These are phyloP conservation scores for Lasioglossum leucozonium DNA, from an alignment of 2,888 invertebrate genomes.

Conservation along the genomic window DNA sequence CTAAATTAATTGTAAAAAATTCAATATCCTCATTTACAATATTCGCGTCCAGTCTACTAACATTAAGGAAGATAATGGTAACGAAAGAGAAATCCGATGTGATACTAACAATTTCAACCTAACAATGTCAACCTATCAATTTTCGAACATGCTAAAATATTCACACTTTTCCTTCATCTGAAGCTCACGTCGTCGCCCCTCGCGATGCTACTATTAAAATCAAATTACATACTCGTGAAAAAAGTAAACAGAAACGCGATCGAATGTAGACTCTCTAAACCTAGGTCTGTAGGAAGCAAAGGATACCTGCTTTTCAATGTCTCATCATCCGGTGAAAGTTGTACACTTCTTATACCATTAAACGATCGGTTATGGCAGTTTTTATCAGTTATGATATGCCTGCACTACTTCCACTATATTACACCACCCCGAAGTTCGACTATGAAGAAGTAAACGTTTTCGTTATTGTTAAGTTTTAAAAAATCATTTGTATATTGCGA, in stretches of 20 bases:
- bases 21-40: slow-evolving; percentile 13
- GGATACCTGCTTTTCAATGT: slow-evolving; percentile 39
- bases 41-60: not conserved
- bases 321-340: slow-evolving; percentile 25
- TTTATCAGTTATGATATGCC: slow-evolving; percentile 46
- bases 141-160: slow-evolving; percentile 18
- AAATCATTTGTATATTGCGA: slow-evolving; percentile 1
- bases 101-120: slow-evolving; percentile 35
- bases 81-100: slow-evolving; percentile 32
- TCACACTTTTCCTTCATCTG: not conserved
- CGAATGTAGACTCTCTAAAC: slow-evolving; percentile 22
- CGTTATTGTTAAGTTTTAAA: not conserved
- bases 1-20: slow-evolving; percentile 60
- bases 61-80: slow-evolving; percentile 27
- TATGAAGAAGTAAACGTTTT: not conserved
- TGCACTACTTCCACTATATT: slow-evolving; percentile 38
- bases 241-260: slow-evolving; percentile 37
- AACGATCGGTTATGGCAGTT: slow-evolving; percentile 53
- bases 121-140: slow-evolving; percentile 19
- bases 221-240: not conserved
- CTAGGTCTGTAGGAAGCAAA: slow-evolving; percentile 34
- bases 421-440: slow-evolving; percentile 20
- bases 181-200: not conserved
- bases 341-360: slow-evolving; percentile 13
- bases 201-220: not conserved